Conservation (phyloP, 2,888 invertebrate genomes). For the Erebia ligea region DNA sequence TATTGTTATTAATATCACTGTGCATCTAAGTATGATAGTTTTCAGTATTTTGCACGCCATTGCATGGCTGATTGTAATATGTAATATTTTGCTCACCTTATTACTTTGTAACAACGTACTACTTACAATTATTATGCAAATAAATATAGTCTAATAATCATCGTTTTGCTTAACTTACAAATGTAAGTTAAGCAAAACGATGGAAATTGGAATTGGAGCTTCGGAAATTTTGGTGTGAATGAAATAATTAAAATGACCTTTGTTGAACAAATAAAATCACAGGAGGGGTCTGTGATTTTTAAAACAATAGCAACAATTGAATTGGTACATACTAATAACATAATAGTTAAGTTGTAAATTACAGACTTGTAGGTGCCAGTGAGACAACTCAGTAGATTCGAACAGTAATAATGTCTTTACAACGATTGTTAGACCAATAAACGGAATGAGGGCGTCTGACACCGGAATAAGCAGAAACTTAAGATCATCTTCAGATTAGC, state of each 20-base stretch:
- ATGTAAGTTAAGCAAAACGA: no score
- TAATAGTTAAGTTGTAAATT: constrained; percentile 23
- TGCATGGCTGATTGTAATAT: no score
- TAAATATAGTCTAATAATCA: not conserved
- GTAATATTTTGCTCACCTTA: no score
- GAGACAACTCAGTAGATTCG: constrained; percentile 28
- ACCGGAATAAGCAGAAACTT: constrained; percentile 36
- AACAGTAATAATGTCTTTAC: constrained; percentile 42
- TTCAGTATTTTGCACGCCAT: no score
- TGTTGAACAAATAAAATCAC: not conserved
- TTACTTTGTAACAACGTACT: no score
- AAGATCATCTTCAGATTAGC: constrained; percentile 8
- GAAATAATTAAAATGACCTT: not conserved
- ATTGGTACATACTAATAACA: constrained; percentile 14
- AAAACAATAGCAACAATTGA: not conserved
- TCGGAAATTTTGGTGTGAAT: not conserved
- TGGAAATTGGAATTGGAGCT: no score
- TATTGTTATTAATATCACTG: no score
- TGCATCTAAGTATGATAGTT: no score
- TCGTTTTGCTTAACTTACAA: no score
- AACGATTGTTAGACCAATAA: constrained; percentile 43
- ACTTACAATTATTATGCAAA: no score
- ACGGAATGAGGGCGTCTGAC: constrained; percentile 41
- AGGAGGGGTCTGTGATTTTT: not conserved
- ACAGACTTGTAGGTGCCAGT: constrained; percentile 12